Evolutionary conservation across 2,113 vertebrate species (phyloP).

Genomic region (Oplegnathus fasciatus): DNA sequence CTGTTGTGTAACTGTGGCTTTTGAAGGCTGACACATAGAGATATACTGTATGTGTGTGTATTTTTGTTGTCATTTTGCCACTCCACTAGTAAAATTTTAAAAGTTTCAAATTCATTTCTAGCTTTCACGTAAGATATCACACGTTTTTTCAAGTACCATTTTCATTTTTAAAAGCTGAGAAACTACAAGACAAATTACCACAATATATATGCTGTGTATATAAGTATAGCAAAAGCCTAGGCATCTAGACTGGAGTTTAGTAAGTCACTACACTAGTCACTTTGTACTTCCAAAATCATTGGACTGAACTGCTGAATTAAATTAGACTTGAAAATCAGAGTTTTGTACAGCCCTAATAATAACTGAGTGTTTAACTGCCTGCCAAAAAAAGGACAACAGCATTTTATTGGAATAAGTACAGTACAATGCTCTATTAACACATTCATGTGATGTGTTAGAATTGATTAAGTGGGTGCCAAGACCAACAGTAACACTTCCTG

Average conservation of each 20-base stretch:
- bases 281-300: background rate
- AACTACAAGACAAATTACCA: background rate
- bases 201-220: too few species aligned
- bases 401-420: slow-evolving; percentile 62
- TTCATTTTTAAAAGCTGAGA: background rate
- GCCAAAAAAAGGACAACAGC: slow-evolving; percentile 63
- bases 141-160: background rate
- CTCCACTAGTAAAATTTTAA: background rate
- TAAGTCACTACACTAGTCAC: background rate
- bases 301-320: slow-evolving; percentile 14
- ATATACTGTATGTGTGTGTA: background rate
- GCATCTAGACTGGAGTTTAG: background rate
- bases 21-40: background rate
- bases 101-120: slow-evolving; percentile 1
- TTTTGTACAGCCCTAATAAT: slow-evolving; percentile 56
- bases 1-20: background rate
- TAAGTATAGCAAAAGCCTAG: background rate
- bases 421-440: slow-evolving; percentile 68
- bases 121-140: background rate
- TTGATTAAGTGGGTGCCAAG: slow-evolving; percentile 62
- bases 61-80: background rate
- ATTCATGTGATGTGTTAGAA: slow-evolving; percentile 68
- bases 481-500: slow-evolving; percentile 56
- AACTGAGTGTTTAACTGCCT: slow-evolving; percentile 48
- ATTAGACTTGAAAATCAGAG: slow-evolving; percentile 12